Base-by-base conservation (phyloP, 2,113 vertebrate genomes). In the Lates calcarifer region DNA sequence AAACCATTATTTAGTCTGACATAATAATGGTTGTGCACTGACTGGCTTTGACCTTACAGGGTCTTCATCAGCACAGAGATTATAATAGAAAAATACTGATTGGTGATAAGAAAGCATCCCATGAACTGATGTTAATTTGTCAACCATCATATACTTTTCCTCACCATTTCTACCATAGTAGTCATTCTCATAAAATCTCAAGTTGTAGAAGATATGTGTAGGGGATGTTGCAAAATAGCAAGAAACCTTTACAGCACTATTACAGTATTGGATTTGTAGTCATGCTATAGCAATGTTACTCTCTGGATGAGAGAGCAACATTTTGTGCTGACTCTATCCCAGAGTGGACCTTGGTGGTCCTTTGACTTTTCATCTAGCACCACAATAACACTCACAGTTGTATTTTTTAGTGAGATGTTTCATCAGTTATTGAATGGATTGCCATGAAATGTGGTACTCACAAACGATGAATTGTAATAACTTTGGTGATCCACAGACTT, bases 271-370 rank as follows among this genome's bases (percentile, higher is more conserved):
- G 6, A 5, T 11, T 45, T 28, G 15, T 5, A 43, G 62, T 39
- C 24, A 8, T 18, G 22, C n/a, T 28, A n/a, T n/a, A 0, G 10
- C 12, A 5, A 22, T 10, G 17, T 31, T 11, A 9, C 28, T 12
- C 9, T 31, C 9, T 51, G 45, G 43, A 22, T 13, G 62, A 28
- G 62, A 28, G 39, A 15, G 1, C 3, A 43, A 51, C 29, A 51
- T 51, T n/a, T 51, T n/a, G 49, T 51, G 8, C 49, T 11, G 51
- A n/a, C 51, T n/a, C 9, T n/a, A 10, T n/a, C 51, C 22, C 41
- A 49, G 64, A 49, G 61, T n/a, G 24, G 63, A 66, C 62, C 62
- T 43, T 64, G 62, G n/a, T 28, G 41, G 18, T 47, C 8, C 64
- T 20, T 18, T 49, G 41, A 31, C 41, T 22, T 22, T 14, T 29